phyloP scores from a whole-genome alignment of 2,797 vertebrate genomes.

The Neoniphon sammara region DNA sequence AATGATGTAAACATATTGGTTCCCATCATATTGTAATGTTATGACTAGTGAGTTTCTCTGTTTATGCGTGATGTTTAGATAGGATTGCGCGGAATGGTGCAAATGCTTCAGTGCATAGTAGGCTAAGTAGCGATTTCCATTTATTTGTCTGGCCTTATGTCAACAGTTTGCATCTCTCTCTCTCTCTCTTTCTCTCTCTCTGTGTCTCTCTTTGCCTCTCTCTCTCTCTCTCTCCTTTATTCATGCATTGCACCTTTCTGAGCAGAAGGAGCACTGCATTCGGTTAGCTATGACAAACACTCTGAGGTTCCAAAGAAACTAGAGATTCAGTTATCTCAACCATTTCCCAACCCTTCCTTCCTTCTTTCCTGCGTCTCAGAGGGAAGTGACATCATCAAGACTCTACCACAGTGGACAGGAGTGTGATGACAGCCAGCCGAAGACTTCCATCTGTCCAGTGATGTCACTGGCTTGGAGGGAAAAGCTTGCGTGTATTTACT shows the following conservation, averaged over 20 bases:
- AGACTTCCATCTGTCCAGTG: constrained; percentile 45
- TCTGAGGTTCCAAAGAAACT: constrained; percentile 24
- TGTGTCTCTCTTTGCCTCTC: not conserved
- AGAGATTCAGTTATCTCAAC: constrained; percentile 41
- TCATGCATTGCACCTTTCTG: constrained; percentile 12
- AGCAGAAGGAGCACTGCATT: constrained; percentile 4
- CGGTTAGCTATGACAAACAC: constrained; percentile 12
- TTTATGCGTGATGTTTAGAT: constrained; percentile 25
- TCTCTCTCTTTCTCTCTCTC: not conserved
- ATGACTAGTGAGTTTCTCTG: constrained; percentile 6
- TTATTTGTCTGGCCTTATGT: not conserved
- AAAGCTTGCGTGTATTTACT: constrained; percentile 19
- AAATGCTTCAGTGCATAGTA: constrained; percentile 14
- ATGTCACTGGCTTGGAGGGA: constrained; percentile 40
- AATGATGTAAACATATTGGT: not conserved
- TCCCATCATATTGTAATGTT: constrained; percentile 12
- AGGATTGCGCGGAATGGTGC: constrained; percentile 3
- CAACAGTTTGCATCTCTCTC: not conserved
- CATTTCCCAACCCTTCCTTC: constrained; percentile 4
- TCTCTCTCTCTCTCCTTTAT: constrained; percentile 2
- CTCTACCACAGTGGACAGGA: constrained; percentile 23
- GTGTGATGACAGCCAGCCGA: constrained; percentile 23
- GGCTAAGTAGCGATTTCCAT: constrained; percentile 13
- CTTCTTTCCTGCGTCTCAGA: constrained; percentile 9
- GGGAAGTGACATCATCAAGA: constrained; percentile 54